These are phyloP conservation scores for Aphodius granarius DNA, from an alignment of 2,888 invertebrate species.

Conservation along the genomic window DNA sequence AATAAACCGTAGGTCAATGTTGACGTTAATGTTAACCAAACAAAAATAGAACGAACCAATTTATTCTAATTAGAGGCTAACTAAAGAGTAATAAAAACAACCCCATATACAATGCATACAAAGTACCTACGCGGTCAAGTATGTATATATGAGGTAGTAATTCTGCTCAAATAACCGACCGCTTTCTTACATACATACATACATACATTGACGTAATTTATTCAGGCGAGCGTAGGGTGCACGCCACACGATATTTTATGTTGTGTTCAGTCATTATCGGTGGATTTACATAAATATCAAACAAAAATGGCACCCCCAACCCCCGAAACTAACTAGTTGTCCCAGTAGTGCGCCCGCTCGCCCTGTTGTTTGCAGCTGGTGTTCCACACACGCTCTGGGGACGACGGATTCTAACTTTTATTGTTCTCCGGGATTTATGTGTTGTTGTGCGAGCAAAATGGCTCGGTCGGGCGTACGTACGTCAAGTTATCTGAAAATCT, in stretches of 20 bases:
- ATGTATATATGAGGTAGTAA: not conserved
- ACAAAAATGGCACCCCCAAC: slow-evolving; percentile 18
- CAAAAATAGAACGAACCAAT: not conserved
- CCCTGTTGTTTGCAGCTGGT: slow-evolving; percentile 3
- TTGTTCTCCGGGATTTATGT: slow-evolving; percentile 7
- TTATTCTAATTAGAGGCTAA: not conserved
- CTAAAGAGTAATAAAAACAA: not conserved
- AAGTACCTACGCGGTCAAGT: not conserved
- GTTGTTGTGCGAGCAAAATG: not conserved
- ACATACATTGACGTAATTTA: not conserved
- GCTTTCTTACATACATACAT: not conserved
- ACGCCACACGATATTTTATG: slow-evolving; percentile 18
- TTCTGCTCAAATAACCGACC: not conserved
- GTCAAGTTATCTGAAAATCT: slow-evolving; percentile 10
- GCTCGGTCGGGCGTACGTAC: not conserved
- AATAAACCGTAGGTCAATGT: not conserved
- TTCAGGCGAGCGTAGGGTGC: not conserved
- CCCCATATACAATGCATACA: not conserved
- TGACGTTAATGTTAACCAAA: not conserved
- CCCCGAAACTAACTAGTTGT: slow-evolving; percentile 30
- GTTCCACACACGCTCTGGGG: slow-evolving; percentile 22
- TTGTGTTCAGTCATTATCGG: slow-evolving; percentile 32
- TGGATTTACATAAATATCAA: slow-evolving; percentile 33
- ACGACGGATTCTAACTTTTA: slow-evolving; percentile 25
- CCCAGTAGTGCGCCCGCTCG: slow-evolving; percentile 11